These are phyloP conservation scores for Phrynocephalus vlangalii DNA, from an alignment of 2,797 vertebrate species.

Conservation along the genomic window DNA sequence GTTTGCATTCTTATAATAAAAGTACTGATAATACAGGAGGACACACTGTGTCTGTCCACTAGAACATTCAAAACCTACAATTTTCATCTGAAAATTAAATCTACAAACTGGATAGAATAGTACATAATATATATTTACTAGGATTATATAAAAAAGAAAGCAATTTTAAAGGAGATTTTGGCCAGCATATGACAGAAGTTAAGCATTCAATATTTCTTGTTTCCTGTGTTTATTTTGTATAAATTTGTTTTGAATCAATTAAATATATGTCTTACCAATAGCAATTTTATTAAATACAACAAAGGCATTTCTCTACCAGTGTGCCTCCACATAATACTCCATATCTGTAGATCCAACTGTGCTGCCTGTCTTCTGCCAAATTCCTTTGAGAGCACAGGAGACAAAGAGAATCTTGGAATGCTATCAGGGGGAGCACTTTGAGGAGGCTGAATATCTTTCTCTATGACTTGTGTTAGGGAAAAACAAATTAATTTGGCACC, in stretches of 20 bases:
- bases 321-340: not conserved
- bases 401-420: not conserved
- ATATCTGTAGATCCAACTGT: not conserved
- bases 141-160: conserved; percentile 26
- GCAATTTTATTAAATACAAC: not conserved
- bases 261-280: not conserved
- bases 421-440: not conserved
- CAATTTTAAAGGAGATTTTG: conserved; percentile 8
- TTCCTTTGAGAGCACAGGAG: not conserved
- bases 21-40: conserved; percentile 12
- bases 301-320: not conserved
- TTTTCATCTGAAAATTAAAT: conserved; percentile 33
- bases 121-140: conserved; percentile 19
- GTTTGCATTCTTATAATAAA: conserved; percentile 27
- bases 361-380: not conserved
- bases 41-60: conserved; percentile 2
- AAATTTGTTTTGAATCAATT: conserved; percentile 6
- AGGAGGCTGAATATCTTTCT: not conserved
- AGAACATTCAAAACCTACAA: conserved; percentile 21
- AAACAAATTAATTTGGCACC: no score
- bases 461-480: not conserved
- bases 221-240: not conserved
- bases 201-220: conserved; percentile 10
- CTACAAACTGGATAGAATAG: conserved; percentile 1
- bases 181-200: not conserved